These are phyloP conservation scores for Lepidocyrtinus sp. DNA, from an alignment of 2,888 invertebrate genomes.

Conservation along the genomic window DNA sequence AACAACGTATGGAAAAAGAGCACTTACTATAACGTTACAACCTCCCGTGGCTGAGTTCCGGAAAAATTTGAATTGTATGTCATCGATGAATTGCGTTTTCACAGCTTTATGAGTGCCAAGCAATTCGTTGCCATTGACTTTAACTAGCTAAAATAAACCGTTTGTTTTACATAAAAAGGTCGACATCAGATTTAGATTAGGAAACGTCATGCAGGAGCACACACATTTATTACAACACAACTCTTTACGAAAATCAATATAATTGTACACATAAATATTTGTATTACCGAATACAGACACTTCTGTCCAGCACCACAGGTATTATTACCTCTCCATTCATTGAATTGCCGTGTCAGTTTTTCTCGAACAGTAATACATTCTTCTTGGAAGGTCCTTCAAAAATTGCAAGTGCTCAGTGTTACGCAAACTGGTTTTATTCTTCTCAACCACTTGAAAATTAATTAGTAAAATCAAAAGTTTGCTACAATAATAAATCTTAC, in stretches of 20 bases:
- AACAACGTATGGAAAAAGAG: background rate
- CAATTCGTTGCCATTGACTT: constrained; percentile 59
- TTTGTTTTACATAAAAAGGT: constrained; percentile 33
- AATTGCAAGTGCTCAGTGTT: too few species aligned
- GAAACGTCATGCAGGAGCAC: too few species aligned
- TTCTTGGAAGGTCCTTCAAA: constrained; percentile 67
- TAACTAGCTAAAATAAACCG: constrained; percentile 41
- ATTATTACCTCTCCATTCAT: constrained; percentile 67
- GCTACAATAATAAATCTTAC: constrained; percentile 46
- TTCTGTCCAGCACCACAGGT: constrained; percentile 70
- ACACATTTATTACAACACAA: too few species aligned
- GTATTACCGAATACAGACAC: constrained; percentile 70
- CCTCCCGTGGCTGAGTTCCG: constrained; percentile 62
- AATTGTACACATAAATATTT: too few species aligned
- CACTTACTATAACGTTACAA: constrained; percentile 70
- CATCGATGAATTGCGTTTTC: constrained; percentile 69
- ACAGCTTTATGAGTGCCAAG: constrained; percentile 70
- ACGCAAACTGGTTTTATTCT: too few species aligned
- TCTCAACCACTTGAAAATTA: constrained; percentile 1
- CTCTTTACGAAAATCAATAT: too few species aligned
- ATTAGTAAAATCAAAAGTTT: background rate
- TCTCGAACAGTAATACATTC: constrained; percentile 63
- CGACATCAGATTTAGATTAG: too few species aligned
- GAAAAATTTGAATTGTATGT: constrained; percentile 70
- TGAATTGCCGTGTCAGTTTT: constrained; percentile 69